phyloP scores from a whole-genome alignment of 2,888 invertebrate genomes.

The Serrognathus titanus region DNA sequence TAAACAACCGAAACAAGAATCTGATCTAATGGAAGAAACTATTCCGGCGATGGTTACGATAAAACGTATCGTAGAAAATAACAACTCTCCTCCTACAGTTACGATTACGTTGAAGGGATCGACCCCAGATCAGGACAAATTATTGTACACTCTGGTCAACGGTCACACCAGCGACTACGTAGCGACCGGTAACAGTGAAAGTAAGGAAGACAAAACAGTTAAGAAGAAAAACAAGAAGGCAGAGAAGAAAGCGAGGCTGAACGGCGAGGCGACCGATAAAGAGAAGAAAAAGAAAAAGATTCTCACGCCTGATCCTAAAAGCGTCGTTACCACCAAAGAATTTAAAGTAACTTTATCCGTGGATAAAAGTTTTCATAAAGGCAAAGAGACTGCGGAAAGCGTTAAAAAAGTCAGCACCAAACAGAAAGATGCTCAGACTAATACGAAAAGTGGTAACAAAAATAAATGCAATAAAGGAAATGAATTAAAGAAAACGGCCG shows the following conservation, averaged over 20 bases:
- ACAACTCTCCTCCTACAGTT: conserved; percentile 66
- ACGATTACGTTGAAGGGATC: conserved; percentile 74
- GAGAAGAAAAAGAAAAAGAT: conserved; percentile 20
- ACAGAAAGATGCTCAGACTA: conserved; percentile 19
- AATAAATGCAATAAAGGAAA: conserved; percentile 19
- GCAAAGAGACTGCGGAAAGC: conserved; percentile 14
- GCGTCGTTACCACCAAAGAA: conserved; percentile 31
- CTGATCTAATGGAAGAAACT: conserved; percentile 40
- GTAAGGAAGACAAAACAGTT: conserved; percentile 18
- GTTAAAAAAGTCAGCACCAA: conserved; percentile 20
- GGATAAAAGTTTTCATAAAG: conserved; percentile 28
- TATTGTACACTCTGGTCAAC: conserved; percentile 68
- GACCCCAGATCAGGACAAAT: conserved; percentile 69
- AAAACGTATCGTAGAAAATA: conserved; percentile 64
- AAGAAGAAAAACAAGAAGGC: conserved; percentile 16
- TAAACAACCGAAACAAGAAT: not conserved
- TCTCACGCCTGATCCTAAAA: conserved; percentile 3
- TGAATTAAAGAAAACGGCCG: conserved; percentile 20
- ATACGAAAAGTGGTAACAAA: conserved; percentile 20
- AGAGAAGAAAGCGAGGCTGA: conserved; percentile 3
- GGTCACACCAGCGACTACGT: conserved; percentile 49
- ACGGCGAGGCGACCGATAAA: conserved; percentile 16
- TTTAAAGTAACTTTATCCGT: conserved; percentile 40
- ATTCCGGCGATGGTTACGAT: conserved; percentile 66
- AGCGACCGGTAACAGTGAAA: conserved; percentile 13